Base-by-base conservation (phyloP, 1,140 invertebrate genomes). In the Zaprionus ornatus region DNA sequence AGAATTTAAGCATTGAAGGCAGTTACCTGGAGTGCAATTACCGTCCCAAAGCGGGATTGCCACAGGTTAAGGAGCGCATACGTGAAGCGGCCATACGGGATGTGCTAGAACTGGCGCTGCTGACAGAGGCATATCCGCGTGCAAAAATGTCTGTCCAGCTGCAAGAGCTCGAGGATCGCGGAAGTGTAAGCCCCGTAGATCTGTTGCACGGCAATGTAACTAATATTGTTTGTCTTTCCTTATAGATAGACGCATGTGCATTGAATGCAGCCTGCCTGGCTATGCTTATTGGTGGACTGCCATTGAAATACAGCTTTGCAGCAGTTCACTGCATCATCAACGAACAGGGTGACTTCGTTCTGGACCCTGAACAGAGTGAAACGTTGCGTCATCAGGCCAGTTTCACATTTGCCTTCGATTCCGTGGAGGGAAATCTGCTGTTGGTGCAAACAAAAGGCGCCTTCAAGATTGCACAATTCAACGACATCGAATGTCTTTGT, bases 141-240 rank as follows among this genome's bases (percentile, higher is more conserved):
- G 95, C 97, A 7, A 94, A 95, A 21, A 95, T 98, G 72, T 95
- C 94, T 10, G 93, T 98, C 17, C 96, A 96, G 75, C 84, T 98
- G 66, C 97, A 98, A 93, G 97, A 98, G 94, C 93, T 98, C 79
- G 96, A 98, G 93, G 95, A 98, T 93, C 95, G 94, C 91, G 97
- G 97, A 72, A 96, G 96, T 70, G 96, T 98, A 94, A 94, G 93
- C 92, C 64, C 1, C 0, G 10, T 10, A 4, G 1, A 15, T 23
- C 4, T 25, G 0, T 21, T 5, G 25, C 10, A 48, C 40, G 3
- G 21, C 2, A 1, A 25, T 6, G 19, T 15, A 19, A 45, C 23
- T 27, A 32, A 59, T 6, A 57, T 5, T 15, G 55, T 6, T 25
- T 25, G 25, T 5, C 25, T 87, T 92, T 27, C 3, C 3, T 83